Evolutionary conservation across 64 coral and sea anemone species (phyloP).

Genomic region (Pachyseris speciosa): DNA sequence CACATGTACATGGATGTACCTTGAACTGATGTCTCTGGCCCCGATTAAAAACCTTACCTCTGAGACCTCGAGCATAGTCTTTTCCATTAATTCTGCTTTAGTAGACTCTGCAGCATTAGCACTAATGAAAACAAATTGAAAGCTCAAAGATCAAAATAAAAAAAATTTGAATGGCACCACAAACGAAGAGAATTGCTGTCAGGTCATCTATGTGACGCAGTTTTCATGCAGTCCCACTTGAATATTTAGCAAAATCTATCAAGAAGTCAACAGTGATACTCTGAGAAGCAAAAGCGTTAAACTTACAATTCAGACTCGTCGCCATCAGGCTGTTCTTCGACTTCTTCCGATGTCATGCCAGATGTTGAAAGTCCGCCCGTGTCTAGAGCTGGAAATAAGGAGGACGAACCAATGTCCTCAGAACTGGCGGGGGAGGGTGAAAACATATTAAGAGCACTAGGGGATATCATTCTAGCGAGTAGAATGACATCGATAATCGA

Average conservation of each 20-base stretch:
- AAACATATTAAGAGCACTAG: conserved; percentile 51
- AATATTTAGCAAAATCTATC: neutral
- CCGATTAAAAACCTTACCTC: conserved; percentile 19
- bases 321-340: conserved; percentile 19
- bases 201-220: neutral
- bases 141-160: neutral
- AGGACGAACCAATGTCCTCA: conserved; percentile 20
- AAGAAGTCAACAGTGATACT: neutral
- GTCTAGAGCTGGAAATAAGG: conserved; percentile 47
- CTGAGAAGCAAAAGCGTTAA: neutral
- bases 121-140: neutral
- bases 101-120: neutral
- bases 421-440: conserved; percentile 39
- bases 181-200: too few species aligned
- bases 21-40: too few species aligned
- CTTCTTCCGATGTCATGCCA: conserved; percentile 32
- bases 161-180: neutral
- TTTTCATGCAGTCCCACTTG: too few species aligned
- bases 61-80: neutral
- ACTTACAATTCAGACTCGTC: conserved; percentile 41
- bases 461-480: conserved; percentile 26
- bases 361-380: conserved; percentile 24
- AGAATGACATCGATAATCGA: neutral
- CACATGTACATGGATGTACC: too few species aligned
- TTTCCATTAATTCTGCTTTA: conserved; percentile 14